Evolutionary conservation across 2,888 invertebrate species (phyloP).

Genomic region (Dichetophora obliterata): DNA sequence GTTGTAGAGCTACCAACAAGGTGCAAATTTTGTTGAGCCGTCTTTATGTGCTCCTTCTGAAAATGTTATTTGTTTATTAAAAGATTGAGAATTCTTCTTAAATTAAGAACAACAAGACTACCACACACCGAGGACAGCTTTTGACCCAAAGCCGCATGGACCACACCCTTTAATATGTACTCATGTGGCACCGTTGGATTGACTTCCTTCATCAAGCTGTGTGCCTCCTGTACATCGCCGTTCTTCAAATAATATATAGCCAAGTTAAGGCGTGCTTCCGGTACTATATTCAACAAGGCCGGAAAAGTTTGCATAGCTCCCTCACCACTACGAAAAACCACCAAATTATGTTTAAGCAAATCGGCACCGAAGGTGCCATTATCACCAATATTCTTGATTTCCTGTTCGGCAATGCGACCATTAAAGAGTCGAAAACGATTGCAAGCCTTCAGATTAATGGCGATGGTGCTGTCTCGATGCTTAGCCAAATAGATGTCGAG

Average conservation of each 20-base stretch:
- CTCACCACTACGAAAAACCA: conserved; percentile 94
- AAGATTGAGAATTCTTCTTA: too few relatives aligned
- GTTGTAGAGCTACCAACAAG: conserved; percentile 95
- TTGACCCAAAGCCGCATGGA: conserved; percentile 93
- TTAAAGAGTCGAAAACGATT: conserved; percentile 87
- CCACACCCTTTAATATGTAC: conserved; percentile 96
- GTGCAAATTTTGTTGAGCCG: conserved; percentile 96
- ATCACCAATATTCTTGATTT: conserved; percentile 84
- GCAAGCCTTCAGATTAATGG: conserved; percentile 90
- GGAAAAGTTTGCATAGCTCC: conserved; percentile 93
- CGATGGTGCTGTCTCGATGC: conserved; percentile 93
- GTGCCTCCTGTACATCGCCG: conserved; percentile 90
- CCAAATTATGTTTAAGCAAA: conserved; percentile 93
- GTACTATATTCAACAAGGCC: conserved; percentile 91
- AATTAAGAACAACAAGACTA: conserved; percentile 7
- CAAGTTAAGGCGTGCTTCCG: conserved; percentile 95
- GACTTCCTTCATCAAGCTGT: conserved; percentile 88
- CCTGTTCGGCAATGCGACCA: conserved; percentile 94
- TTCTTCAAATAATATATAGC: conserved; percentile 94
- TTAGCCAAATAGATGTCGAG: conserved; percentile 91
- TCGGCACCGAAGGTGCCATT: conserved; percentile 89
- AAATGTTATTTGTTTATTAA: not conserved
- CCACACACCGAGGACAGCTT: conserved; percentile 84
- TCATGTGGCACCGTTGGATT: conserved; percentile 96
- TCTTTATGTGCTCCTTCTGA: conserved; percentile 92